Percentiles rank a stretch among this genome's conserved stretches.
Evolutionary conservation across 2,888 invertebrate genomes (phyloP).

Genomic region (Imbricaverruca yamaguchii): DNA sequence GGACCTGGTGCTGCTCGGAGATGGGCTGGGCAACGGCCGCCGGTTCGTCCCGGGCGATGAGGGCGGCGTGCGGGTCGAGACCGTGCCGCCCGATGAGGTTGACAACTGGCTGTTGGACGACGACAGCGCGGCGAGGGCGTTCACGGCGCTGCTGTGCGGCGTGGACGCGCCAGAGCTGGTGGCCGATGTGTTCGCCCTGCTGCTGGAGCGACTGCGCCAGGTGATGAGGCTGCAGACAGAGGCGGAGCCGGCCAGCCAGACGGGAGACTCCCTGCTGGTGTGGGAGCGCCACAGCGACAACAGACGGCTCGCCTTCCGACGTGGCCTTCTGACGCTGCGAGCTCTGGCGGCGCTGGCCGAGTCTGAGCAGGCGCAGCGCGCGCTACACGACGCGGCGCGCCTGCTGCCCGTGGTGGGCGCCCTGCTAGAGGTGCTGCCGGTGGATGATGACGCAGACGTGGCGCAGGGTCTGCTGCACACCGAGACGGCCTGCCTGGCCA

Average conservation of each 20-base stretch:
- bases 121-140: background rate
- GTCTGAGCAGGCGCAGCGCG: background rate
- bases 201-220: background rate
- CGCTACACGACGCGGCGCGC: background rate
- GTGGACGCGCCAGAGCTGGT: background rate
- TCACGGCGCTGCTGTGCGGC: background rate
- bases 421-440: background rate
- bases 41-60: background rate
- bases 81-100: background rate
- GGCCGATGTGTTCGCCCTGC: background rate
- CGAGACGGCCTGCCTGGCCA: background rate
- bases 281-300: background rate
- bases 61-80: background rate
- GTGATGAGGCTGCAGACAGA: background rate
- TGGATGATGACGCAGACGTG: background rate
- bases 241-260: no score
- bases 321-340: background rate
- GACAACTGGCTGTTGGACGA: background rate
- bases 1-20: background rate
- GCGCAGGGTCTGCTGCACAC: background rate
- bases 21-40: background rate
- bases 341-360: conserved; percentile 4
- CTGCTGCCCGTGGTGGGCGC: background rate
- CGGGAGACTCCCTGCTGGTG: background rate
- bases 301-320: background rate